Percentiles rank a stretch among this genome's conserved stretches.
Evolutionary conservation across 2,888 invertebrate genomes (phyloP).

Genomic region (Vesta saturnalis): DNA sequence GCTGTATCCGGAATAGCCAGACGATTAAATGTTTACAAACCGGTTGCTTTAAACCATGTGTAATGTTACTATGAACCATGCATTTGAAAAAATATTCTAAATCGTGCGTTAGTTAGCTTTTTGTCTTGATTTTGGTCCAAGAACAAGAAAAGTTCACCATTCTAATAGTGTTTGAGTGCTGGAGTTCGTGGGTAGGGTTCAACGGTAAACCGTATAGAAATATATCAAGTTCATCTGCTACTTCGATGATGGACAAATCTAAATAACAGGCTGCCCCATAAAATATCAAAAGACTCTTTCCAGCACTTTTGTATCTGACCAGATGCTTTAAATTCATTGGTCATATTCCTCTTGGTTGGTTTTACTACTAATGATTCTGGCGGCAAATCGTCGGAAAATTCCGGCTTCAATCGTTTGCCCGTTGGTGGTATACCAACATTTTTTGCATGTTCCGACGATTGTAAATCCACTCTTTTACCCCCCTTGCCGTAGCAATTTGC

Average conservation of each 20-base stretch:
- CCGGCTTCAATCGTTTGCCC: too few species aligned
- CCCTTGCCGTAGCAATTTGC: slow-evolving; percentile 41
- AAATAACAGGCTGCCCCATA: not conserved
- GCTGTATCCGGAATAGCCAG: not conserved
- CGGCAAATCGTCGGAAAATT: too few species aligned
- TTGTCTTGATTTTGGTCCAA: not conserved
- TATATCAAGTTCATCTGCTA: too few species aligned
- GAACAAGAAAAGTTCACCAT: not conserved
- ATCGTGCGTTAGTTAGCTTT: not conserved
- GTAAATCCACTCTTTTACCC: slow-evolving; percentile 46
- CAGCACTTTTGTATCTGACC: not conserved
- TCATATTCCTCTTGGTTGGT: too few species aligned
- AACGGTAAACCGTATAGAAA: too few species aligned
- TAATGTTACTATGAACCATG: not conserved
- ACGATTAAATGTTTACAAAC: not conserved
- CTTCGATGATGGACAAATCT: not conserved
- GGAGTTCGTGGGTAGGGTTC: too few species aligned
- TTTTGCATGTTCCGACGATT: slow-evolving; percentile 47
- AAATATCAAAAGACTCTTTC: not conserved
- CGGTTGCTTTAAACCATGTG: not conserved
- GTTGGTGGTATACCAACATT: too few species aligned
- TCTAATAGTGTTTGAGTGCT: not conserved
- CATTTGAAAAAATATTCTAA: not conserved
- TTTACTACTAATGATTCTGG: too few species aligned
- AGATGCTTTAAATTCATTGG: not conserved